phyloP scores from a whole-genome alignment of 1,140 invertebrate species.

The Trachymyrmex septentrionalis region DNA sequence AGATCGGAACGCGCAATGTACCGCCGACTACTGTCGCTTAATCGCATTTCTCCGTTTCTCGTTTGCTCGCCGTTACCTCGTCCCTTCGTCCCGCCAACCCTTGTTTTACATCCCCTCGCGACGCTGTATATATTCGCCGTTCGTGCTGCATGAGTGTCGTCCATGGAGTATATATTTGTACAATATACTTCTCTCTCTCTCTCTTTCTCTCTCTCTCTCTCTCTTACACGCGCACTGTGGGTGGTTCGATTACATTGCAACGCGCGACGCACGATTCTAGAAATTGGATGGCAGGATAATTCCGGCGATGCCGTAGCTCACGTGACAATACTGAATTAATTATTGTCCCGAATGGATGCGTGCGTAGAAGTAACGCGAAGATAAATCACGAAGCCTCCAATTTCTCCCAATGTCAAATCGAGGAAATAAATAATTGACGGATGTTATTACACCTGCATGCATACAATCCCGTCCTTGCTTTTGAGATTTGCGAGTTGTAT shows the following conservation, averaged over 20 bases:
- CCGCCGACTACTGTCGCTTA: constrained; percentile 44
- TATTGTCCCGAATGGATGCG: background rate
- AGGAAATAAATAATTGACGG: background rate
- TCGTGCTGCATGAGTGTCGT: constrained; percentile 5
- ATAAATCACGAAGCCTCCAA: constrained; percentile 2
- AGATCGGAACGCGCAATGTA: constrained; percentile 45
- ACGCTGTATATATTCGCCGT: constrained; percentile 40
- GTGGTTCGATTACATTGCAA: constrained; percentile 45
- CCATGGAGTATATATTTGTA: constrained; percentile 11
- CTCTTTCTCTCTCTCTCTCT: background rate
- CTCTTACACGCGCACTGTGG: background rate
- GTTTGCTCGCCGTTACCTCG: constrained; percentile 41
- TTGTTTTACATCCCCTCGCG: constrained; percentile 12
- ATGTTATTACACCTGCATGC: constrained; percentile 9
- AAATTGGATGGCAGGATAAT: constrained; percentile 53
- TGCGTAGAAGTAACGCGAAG: background rate
- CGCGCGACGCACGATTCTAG: constrained; percentile 39
- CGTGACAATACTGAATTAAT: constrained; percentile 47
- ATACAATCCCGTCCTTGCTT: background rate
- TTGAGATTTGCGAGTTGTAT: background rate
- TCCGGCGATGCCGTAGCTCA: constrained; percentile 23
- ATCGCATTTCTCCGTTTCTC: constrained; percentile 63
- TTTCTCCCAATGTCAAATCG: background rate
- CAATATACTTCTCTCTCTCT: constrained; percentile 25
- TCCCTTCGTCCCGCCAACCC: background rate